Conservation (phyloP, 2,888 invertebrate species). For the Celastrina argiolus region DNA sequence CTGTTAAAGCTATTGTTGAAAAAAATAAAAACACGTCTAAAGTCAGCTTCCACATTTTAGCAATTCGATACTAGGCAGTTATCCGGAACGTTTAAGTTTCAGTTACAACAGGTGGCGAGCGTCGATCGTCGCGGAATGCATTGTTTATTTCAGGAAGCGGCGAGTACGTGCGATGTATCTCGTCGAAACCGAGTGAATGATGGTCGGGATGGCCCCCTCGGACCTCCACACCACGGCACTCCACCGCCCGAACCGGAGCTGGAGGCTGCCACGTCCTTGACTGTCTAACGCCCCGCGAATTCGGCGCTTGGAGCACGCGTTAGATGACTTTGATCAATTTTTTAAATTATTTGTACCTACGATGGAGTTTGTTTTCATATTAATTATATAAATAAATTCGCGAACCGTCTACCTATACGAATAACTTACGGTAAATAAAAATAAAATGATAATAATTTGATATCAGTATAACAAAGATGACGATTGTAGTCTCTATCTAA, state of each 20-base stretch:
- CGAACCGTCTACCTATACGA: background rate
- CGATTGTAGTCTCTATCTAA: slow-evolving; percentile 45
- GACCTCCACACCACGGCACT: slow-evolving; percentile 33
- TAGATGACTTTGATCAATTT: slow-evolving; percentile 11
- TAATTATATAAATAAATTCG: background rate
- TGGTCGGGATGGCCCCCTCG: slow-evolving; percentile 24
- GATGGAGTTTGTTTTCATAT: too few species aligned
- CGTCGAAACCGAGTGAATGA: slow-evolving; percentile 49
- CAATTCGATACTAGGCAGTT: slow-evolving; percentile 10
- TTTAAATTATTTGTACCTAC: slow-evolving; percentile 15
- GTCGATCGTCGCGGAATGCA: slow-evolving; percentile 53
- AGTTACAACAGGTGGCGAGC: slow-evolving; percentile 57
- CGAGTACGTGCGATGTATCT: slow-evolving; percentile 49
- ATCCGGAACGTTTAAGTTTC: slow-evolving; percentile 31
- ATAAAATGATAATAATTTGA: slow-evolving; percentile 27
- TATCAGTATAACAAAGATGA: slow-evolving; percentile 47
- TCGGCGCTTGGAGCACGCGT: slow-evolving; percentile 5
- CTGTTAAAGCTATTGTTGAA: slow-evolving; percentile 32
- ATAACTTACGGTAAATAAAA: slow-evolving; percentile 29
- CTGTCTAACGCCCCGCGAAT: slow-evolving; percentile 23
- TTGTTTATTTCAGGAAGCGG: slow-evolving; percentile 46
- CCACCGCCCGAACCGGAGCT: slow-evolving; percentile 41
- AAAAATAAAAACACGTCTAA: slow-evolving; percentile 43
- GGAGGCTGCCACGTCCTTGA: slow-evolving; percentile 67
- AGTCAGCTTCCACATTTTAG: slow-evolving; percentile 52